Percentiles rank a stretch among this genome's conserved stretches.
phyloP scores from a whole-genome alignment of 2,888 invertebrate species.

The Melangyna quadrimaculata region DNA sequence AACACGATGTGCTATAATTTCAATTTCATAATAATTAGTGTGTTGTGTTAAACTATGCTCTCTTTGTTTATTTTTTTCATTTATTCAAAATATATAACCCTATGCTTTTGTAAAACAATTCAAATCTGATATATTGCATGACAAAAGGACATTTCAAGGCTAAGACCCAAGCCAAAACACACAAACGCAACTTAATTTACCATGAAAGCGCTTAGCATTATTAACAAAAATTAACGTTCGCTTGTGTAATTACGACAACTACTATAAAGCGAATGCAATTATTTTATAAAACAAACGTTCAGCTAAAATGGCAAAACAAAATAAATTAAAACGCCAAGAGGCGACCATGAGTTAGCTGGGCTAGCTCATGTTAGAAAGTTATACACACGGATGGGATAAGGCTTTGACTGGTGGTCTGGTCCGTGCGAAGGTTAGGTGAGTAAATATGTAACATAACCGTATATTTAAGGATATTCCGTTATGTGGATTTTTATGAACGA shows the following conservation, averaged over 20 bases:
- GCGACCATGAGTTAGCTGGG: constrained; percentile 42
- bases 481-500: constrained; percentile 31
- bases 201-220: constrained; percentile 72
- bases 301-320: constrained; percentile 57
- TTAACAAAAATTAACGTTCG: constrained; percentile 71
- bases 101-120: constrained; percentile 10
- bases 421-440: constrained; percentile 23
- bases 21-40: constrained; percentile 9
- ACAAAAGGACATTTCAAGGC: constrained; percentile 68
- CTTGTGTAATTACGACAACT: constrained; percentile 69
- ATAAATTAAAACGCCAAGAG: constrained; percentile 51
- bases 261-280: constrained; percentile 69
- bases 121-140: constrained; percentile 44
- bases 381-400: neutral
- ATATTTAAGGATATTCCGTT: constrained; percentile 49
- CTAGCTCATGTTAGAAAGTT: constrained; percentile 20
- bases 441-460: constrained; percentile 24
- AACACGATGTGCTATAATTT: neutral
- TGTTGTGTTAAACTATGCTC: constrained; percentile 46
- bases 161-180: constrained; percentile 13
- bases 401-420: neutral
- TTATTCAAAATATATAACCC: constrained; percentile 17
- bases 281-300: constrained; percentile 72
- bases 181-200: constrained; percentile 49
- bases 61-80: constrained; percentile 51